Evolutionary conservation across 2,888 invertebrate genomes (phyloP), one percentile per base, ranked within the genome.

Genomic region (Leptinotarsa juncta): DNA sequence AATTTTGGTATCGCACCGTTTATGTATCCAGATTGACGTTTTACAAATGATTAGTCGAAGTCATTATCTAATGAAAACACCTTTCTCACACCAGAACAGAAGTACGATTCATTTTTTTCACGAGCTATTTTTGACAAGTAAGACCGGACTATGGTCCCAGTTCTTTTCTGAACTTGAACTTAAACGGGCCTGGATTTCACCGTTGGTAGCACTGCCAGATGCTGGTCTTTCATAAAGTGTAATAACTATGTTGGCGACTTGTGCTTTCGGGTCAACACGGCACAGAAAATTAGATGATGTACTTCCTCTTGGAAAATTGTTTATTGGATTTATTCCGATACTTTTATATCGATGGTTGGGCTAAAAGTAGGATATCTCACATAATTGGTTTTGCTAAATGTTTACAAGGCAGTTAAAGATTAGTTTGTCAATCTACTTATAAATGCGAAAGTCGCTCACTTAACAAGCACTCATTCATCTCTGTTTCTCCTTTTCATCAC

Each of bases 211-310:
- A 32, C 20, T 48, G 66, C 48, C 49, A 67, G 57, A 67, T 53
- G 72, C 72, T 18, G 75, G 74, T 74, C 73, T 73, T 76, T 72
- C 67, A 74, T 74, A 76, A 74, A 74, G 71, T 71, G 70, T 76
- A 76, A 76, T 76, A 76, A 74, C 76, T 73, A 73, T 72, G 74
- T 76, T 76, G 69, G 69, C 48, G 65, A 74, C 60, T 65, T 57
- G 72, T 70, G 75, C 70, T 66, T 26, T 67, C 66, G 69, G 70
- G 69, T 75, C 72, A 50, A 70, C 67, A 55, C 65, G 65, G 60
- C 67, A 67, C 55, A 67, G 72, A 76, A 72, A 74, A 72, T 70
- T 72, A 74, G 73, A 76, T 73, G 73, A 76, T 74, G 72, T 70
- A 70, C 67, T 70, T 70, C 73, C 60, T 62, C 69, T 67, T 72